These are phyloP conservation scores for Peromyscus californicus DNA, from an alignment of 2,113 vertebrate species.

Conservation along the genomic window DNA sequence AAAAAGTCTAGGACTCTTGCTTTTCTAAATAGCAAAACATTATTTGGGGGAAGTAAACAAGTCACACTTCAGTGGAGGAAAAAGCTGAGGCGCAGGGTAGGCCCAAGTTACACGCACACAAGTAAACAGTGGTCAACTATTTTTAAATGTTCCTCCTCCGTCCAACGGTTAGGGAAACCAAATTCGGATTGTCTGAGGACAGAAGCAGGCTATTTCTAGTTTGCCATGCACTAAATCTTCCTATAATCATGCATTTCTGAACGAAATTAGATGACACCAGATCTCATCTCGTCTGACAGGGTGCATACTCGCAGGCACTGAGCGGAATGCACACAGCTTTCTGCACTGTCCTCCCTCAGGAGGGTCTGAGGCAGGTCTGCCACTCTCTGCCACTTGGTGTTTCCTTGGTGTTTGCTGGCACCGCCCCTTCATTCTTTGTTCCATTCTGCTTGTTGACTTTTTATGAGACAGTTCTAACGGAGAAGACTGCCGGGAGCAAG, in stretches of 20 bases:
- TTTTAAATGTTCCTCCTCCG: slow-evolving; percentile 52
- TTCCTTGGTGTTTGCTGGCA: neutral
- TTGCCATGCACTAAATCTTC: slow-evolving; percentile 31
- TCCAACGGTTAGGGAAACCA: slow-evolving; percentile 22
- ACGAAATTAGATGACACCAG: slow-evolving; percentile 17
- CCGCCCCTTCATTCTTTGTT: neutral
- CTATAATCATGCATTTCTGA: slow-evolving; percentile 8
- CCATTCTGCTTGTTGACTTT: neutral
- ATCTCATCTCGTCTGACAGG: neutral
- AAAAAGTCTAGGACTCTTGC: slow-evolving; percentile 24
- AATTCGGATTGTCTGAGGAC: slow-evolving; percentile 43
- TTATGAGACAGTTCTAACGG: slow-evolving; percentile 56
- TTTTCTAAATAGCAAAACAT: slow-evolving; percentile 65
- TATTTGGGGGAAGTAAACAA: slow-evolving; percentile 65
- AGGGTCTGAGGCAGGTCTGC: neutral
- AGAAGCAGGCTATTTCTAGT: slow-evolving; percentile 51
- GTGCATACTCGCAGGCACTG: neutral
- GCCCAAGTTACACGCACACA: neutral
- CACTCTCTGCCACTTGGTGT: neutral
- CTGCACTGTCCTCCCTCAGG: neutral
- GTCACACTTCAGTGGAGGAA: neutral
- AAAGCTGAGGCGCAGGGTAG: neutral
- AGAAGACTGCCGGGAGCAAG: neutral
- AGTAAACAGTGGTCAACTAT: slow-evolving; percentile 59
- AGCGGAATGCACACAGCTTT: neutral